phyloP scores from a whole-genome alignment of 1,140 invertebrate genomes.

The Lordiphosa clarofinis region DNA sequence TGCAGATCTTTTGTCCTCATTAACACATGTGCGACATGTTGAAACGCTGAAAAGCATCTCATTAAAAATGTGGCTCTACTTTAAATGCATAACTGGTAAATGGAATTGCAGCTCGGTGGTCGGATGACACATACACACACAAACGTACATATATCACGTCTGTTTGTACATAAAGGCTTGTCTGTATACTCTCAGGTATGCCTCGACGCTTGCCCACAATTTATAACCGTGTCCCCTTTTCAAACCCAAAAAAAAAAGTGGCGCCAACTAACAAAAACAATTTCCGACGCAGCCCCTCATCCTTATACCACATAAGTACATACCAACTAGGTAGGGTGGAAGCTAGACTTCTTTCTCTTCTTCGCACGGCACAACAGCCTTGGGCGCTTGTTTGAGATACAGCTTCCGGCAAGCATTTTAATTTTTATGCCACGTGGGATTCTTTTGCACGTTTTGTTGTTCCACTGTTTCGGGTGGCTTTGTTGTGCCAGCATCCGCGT shows the following conservation, averaged over 20 bases:
- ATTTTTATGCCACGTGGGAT: conserved; percentile 70
- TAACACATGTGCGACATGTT: conserved; percentile 35
- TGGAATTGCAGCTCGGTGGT: conserved; percentile 31
- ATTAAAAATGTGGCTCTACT: conserved; percentile 54
- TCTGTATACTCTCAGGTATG: conserved; percentile 1
- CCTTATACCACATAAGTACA: conserved; percentile 1
- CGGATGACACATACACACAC: background rate
- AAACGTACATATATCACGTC: too few species aligned
- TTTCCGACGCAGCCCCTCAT: conserved; percentile 22
- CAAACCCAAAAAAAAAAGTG: conserved; percentile 45
- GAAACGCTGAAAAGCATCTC: conserved; percentile 52
- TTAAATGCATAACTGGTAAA: conserved; percentile 46
- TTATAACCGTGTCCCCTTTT: conserved; percentile 28
- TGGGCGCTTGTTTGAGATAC: conserved; percentile 74
- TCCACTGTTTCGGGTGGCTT: conserved; percentile 7
- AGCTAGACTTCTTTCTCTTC: conserved; percentile 12
- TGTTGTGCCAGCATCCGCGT: background rate
- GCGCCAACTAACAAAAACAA: conserved; percentile 66
- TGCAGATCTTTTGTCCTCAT: conserved; percentile 46
- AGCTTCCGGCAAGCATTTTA: conserved; percentile 76
- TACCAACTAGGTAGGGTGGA: conserved; percentile 10
- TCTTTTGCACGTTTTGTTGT: conserved; percentile 35
- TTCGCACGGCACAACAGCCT: conserved; percentile 56
- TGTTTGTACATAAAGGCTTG: too few species aligned
- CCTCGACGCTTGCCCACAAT: conserved; percentile 21